phyloP scores from a whole-genome alignment of 2,888 invertebrate genomes.

The Philhelius pedissequus region DNA sequence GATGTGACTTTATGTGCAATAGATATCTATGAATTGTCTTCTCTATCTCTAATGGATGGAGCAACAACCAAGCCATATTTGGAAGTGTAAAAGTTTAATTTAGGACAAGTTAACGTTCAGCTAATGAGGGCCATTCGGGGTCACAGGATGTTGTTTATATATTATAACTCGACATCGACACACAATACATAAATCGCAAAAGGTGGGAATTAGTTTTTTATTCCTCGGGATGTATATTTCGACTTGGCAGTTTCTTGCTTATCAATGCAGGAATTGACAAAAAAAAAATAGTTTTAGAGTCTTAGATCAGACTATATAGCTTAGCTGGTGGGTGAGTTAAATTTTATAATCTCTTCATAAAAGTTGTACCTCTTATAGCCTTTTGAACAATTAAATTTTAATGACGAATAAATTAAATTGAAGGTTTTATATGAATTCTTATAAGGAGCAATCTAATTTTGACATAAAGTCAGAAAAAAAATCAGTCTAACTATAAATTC shows the following conservation, averaged over 20 bases:
- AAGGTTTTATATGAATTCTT: too few species aligned
- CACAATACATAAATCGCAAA: neutral
- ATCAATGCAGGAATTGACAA: slow-evolving; percentile 21
- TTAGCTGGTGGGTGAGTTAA: too few species aligned
- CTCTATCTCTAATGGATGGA: neutral
- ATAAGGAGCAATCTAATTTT: too few species aligned
- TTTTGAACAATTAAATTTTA: too few species aligned
- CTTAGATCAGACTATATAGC: neutral
- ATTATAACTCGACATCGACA: neutral
- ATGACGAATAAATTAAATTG: too few species aligned
- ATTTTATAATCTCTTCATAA: too few species aligned
- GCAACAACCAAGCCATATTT: slow-evolving; percentile 44
- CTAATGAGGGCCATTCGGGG: slow-evolving; percentile 57
- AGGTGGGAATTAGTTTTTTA: slow-evolving; percentile 8
- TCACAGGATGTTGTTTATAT: slow-evolving; percentile 33
- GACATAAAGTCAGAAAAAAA: too few species aligned
- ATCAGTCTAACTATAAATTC: too few species aligned
- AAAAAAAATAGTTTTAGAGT: neutral
- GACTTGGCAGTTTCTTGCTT: neutral
- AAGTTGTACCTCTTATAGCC: too few species aligned
- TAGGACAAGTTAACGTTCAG: slow-evolving; percentile 53
- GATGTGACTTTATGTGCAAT: neutral
- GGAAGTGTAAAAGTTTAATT: slow-evolving; percentile 66
- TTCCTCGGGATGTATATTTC: neutral
- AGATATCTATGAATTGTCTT: neutral